Percentiles rank a stretch among this genome's conserved stretches.
Conservation (phyloP, 2,797 vertebrate species). For the Clamator glandarius region DNA sequence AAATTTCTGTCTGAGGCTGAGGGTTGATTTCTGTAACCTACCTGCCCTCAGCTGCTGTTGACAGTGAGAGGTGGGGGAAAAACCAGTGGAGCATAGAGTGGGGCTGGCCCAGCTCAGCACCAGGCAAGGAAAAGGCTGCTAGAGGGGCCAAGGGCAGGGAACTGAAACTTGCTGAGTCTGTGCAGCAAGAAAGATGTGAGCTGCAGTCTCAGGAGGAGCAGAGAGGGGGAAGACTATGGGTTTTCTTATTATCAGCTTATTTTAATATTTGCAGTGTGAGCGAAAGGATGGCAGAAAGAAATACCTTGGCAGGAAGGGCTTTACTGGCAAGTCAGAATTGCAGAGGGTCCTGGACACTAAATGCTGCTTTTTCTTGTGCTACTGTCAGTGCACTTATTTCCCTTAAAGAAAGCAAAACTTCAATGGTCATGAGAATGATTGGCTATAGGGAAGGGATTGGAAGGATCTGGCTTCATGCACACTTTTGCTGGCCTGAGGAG, state of each 20-base stretch:
- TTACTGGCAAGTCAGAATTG: background rate
- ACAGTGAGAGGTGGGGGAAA: background rate
- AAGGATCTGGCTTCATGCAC: background rate
- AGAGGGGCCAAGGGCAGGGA: background rate
- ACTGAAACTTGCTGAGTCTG: background rate
- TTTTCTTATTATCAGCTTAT: background rate
- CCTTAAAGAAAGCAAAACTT: background rate
- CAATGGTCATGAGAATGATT: background rate
- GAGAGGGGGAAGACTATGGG: background rate
- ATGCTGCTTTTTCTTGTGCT: background rate
- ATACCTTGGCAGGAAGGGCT: background rate
- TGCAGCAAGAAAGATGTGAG: background rate
- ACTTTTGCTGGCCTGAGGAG: rapidly evolving
- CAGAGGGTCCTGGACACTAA: background rate
- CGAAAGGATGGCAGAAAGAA: background rate
- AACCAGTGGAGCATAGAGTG: rapidly evolving
- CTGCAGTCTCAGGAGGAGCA: background rate
- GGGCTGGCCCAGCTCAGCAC: background rate
- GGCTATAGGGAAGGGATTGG: background rate
- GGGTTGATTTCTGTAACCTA: background rate
- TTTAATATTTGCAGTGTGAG: background rate
- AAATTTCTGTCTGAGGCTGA: background rate
- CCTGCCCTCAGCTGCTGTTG: background rate
- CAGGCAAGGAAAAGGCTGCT: rapidly evolving
- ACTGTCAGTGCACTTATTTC: background rate